phyloP scores from a whole-genome alignment of 2,888 invertebrate species.

The Ornithoptera priamus region DNA sequence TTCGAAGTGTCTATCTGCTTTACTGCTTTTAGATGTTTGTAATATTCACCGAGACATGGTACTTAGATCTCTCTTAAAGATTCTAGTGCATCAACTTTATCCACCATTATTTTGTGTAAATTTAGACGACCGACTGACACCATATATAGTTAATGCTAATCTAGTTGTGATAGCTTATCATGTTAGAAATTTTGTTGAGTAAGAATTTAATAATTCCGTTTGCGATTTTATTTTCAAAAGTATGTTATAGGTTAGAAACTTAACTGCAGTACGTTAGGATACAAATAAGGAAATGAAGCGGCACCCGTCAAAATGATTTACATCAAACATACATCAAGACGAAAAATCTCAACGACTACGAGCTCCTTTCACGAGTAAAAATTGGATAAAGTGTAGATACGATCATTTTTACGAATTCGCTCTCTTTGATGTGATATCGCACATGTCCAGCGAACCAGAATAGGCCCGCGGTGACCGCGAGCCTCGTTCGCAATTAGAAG shows the following conservation, averaged over 20 bases:
- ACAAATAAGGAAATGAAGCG: constrained; percentile 12
- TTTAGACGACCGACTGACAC: background rate
- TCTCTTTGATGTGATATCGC: constrained; percentile 23
- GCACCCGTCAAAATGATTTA: constrained; percentile 6
- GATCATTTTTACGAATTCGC: constrained; percentile 20
- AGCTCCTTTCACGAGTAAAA: constrained; percentile 18
- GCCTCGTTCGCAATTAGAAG: constrained; percentile 60
- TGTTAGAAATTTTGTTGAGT: background rate
- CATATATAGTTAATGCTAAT: constrained; percentile 17
- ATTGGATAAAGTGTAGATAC: constrained; percentile 19
- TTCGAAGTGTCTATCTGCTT: background rate
- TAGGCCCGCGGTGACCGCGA: constrained; percentile 41
- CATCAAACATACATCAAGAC: constrained; percentile 11
- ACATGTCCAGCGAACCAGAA: constrained; percentile 32
- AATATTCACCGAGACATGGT: background rate
- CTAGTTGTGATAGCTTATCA: constrained; percentile 4
- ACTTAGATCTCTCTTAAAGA: background rate
- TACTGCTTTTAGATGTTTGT: background rate
- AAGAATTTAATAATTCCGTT: constrained; percentile 3
- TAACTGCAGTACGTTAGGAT: background rate
- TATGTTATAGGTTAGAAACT: background rate
- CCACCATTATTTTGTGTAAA: constrained; percentile 10
- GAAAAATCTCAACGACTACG: constrained; percentile 4
- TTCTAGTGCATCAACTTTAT: constrained; percentile 7
- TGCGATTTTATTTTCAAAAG: background rate